Evolutionary conservation across 2,888 invertebrate genomes (phyloP), one percentile per base, ranked within the genome.

Genomic region (Bombyx huttoni): DNA sequence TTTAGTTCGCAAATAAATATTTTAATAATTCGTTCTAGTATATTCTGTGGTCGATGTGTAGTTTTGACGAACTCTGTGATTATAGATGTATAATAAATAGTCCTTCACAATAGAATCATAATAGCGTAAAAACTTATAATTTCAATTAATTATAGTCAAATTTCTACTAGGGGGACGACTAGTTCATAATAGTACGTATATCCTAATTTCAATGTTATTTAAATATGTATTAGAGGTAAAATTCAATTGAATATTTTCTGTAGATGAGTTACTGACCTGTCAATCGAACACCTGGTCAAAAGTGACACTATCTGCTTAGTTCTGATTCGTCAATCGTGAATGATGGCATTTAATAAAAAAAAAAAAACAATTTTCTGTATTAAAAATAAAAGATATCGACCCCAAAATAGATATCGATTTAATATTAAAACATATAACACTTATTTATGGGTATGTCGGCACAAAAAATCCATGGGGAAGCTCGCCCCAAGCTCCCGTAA

Each of bases 401-500:
- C 40, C 40, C 40, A 40, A 40, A 40, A 10, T n/a, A n/a, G 13
- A 9, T 14, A 46, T 34, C 7, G 13, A 12, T 13, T 7, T 49
- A 33, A 46, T 33, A 8, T 6, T 13, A 34, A 34, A 52, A 49
- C 45, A 34, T 33, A 13, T 1, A 34, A 34, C 13, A 13, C 47
- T n/a, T 47, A 47, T 47, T 13, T 13, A 47, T 47, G 13, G 10
- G 8, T 24, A 24, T 14, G 9, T 47, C 47, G 9, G 9, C 46
- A 33, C 12, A 34, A 46, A 46, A 33, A 10, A 46, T 13, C 13
- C 46, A 46, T 48, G 48, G 51, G 53, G 49, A 49, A 35, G 33
- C 47, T 67, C 63, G 64, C 63, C 73, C 75, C 70, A 61, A 67
- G 62, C 63, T 63, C 68, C 73, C 72, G 74, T 65, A 81, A 81